Conservation (phyloP, 2,888 invertebrate genomes). For the Timema cristinae region DNA sequence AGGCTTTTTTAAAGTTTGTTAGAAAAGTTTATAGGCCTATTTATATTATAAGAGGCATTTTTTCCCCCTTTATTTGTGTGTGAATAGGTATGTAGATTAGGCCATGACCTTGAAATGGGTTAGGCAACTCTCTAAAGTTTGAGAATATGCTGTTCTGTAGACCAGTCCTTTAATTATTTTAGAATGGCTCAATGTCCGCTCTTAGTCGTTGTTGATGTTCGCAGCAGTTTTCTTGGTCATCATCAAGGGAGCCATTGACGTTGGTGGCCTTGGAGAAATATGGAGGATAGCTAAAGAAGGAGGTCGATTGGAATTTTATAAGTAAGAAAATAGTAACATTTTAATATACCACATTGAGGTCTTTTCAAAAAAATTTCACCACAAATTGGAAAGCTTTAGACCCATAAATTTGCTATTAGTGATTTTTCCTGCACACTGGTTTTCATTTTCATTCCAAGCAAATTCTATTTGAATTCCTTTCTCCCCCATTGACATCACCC, state of each 20-base stretch:
- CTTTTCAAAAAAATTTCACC: too few relatives aligned
- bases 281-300: slow-evolving; percentile 67
- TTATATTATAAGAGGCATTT: too few relatives aligned
- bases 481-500: background rate
- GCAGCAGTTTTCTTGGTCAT: slow-evolving; percentile 75
- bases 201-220: slow-evolving; percentile 73
- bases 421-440: background rate
- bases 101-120: too few relatives aligned
- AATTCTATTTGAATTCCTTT: background rate
- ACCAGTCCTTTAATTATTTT: slow-evolving; percentile 2
- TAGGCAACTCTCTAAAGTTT: too few relatives aligned
- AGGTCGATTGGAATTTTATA: slow-evolving; percentile 58
- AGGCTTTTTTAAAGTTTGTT: too few relatives aligned
- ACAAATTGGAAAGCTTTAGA: background rate
- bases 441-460: background rate
- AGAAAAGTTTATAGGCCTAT: too few relatives aligned
- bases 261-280: slow-evolving; percentile 66
- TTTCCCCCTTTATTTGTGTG: too few relatives aligned
- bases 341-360: too few relatives aligned
- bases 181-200: slow-evolving; percentile 20
- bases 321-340: slow-evolving; percentile 37
- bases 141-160: background rate
- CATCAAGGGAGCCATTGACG: slow-evolving; percentile 63
- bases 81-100: too few relatives aligned
- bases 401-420: slow-evolving; percentile 8